phyloP scores from a whole-genome alignment of 2,113 vertebrate species.

The Oplegnathus fasciatus region DNA sequence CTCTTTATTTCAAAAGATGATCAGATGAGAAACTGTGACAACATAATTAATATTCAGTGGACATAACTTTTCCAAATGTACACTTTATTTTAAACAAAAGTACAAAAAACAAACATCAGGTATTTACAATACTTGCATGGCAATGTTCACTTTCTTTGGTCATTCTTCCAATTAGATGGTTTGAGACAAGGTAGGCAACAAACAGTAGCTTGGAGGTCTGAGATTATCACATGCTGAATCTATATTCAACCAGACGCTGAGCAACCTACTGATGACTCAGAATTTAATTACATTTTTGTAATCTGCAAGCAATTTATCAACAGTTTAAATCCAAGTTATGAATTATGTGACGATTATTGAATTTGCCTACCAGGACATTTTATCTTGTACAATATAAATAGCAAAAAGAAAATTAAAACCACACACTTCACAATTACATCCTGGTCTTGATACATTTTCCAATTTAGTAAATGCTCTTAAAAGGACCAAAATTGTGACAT shows the following conservation, averaged over 20 bases:
- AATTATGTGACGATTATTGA: constrained; percentile 48
- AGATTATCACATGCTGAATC: constrained; percentile 72
- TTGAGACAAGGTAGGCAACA: constrained; percentile 68
- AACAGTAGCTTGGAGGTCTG: constrained; percentile 68
- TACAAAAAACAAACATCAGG: constrained; percentile 89
- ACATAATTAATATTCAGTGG: constrained; percentile 52
- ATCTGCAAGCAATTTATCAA: constrained; percentile 73
- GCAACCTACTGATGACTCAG: constrained; percentile 59
- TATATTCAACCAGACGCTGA: constrained; percentile 68
- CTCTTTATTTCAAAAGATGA: constrained; percentile 45
- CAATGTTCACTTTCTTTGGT: constrained; percentile 93
- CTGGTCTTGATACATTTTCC: constrained; percentile 69
- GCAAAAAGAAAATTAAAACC: constrained; percentile 74
- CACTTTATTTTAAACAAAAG: constrained; percentile 97
- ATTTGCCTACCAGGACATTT: constrained; percentile 67
- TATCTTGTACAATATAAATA: constrained; percentile 83
- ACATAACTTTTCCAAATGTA: constrained; percentile 86
- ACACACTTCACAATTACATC: constrained; percentile 76
- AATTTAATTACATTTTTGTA: constrained; percentile 54
- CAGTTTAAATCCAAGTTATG: constrained; percentile 51
- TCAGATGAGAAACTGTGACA: constrained; percentile 24
- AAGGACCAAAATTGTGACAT: constrained; percentile 65
- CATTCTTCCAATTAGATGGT: constrained; percentile 89
- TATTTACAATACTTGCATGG: constrained; percentile 95
- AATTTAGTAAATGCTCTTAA: constrained; percentile 60